Conservation (phyloP, 2,888 invertebrate species). For the Saturnia japonica region DNA sequence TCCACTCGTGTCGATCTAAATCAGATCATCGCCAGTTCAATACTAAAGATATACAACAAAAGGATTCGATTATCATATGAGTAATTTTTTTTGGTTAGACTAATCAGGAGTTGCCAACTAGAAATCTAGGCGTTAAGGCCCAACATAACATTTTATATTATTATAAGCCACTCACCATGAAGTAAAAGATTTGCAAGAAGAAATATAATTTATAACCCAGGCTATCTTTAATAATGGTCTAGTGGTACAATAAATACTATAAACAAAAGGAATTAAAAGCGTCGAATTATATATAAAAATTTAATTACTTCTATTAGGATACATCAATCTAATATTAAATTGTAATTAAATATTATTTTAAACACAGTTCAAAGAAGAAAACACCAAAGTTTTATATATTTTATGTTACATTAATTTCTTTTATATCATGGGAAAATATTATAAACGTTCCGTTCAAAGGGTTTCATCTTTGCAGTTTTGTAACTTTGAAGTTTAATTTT, state of each 20-base stretch:
- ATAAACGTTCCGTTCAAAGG: not conserved
- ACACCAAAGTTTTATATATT: conserved; percentile 8
- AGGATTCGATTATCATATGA: not conserved
- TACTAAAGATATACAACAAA: not conserved
- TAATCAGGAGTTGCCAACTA: not conserved
- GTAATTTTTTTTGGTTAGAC: not conserved
- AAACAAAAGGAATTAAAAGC: not conserved
- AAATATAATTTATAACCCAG: no score
- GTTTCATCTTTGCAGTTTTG: not conserved
- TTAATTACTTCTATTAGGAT: not conserved
- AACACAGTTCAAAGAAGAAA: not conserved
- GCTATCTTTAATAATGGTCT: no score
- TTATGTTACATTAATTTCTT: conserved; percentile 4
- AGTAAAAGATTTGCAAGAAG: no score
- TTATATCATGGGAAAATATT: conserved; percentile 3
- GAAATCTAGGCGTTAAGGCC: no score
- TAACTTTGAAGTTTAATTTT: conserved; percentile 14
- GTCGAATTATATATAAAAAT: not conserved
- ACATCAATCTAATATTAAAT: not conserved
- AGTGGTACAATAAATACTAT: no score
- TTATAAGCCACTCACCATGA: no score
- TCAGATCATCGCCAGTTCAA: not conserved
- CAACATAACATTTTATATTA: no score
- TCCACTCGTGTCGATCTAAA: not conserved
- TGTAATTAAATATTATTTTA: not conserved